Percentiles rank a stretch among this genome's conserved stretches.
phyloP scores from a whole-genome alignment of 2,888 invertebrate genomes.

The Argynnis bischoffii region DNA sequence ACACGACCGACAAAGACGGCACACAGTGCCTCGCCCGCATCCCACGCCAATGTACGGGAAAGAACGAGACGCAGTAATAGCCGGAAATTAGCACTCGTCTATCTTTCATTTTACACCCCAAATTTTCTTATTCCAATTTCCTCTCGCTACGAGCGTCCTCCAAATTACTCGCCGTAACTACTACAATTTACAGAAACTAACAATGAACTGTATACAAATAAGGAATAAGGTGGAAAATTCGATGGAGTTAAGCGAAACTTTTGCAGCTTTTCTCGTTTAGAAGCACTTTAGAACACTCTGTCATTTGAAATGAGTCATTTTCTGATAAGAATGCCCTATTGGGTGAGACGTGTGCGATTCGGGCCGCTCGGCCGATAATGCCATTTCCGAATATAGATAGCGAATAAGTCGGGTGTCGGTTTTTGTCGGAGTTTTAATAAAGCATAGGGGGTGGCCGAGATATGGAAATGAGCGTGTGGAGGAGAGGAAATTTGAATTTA shows the following conservation, averaged over 20 bases:
- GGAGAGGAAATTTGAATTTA: slow-evolving; percentile 82
- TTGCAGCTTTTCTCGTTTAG: slow-evolving; percentile 62
- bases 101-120: slow-evolving; percentile 90
- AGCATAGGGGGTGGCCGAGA: slow-evolving; percentile 76
- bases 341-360: slow-evolving; percentile 79
- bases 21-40: slow-evolving; percentile 62
- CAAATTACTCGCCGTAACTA: slow-evolving; percentile 62
- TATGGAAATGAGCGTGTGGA: slow-evolving; percentile 81
- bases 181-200: slow-evolving; percentile 34
- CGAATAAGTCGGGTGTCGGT: slow-evolving; percentile 75
- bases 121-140: slow-evolving; percentile 91
- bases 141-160: slow-evolving; percentile 69
- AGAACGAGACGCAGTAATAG: slow-evolving; percentile 81
- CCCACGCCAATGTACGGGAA: slow-evolving; percentile 78
- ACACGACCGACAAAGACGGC: slow-evolving; percentile 73
- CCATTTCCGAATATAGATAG: slow-evolving; percentile 80
- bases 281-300: slow-evolving; percentile 79
- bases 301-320: slow-evolving; percentile 88
- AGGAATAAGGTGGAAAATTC: slow-evolving; percentile 48
- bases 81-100: slow-evolving; percentile 89
- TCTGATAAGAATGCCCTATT: slow-evolving; percentile 86
- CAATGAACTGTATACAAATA: slow-evolving; percentile 41
- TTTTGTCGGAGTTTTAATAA: slow-evolving; percentile 81
- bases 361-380: slow-evolving; percentile 75
- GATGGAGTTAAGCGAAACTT: slow-evolving; percentile 36